phyloP scores from a whole-genome alignment of 2,113 vertebrate genomes.

The Lathamus discolor region DNA sequence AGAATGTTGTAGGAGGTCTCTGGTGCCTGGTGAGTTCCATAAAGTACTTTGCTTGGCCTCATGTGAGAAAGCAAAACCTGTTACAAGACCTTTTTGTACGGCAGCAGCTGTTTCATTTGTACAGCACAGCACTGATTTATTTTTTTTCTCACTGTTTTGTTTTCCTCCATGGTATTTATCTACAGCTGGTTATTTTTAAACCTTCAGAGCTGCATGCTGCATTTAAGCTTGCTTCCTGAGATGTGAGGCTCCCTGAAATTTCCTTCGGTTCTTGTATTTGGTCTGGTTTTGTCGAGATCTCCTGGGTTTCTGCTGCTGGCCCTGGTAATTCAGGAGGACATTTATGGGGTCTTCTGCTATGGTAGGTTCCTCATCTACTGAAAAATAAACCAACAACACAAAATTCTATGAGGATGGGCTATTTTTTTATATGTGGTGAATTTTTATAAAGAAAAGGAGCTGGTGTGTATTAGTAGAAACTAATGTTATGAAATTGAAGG shows the following conservation, averaged over 20 bases:
- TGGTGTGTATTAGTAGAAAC: neutral
- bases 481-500: neutral
- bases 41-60: neutral
- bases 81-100: neutral
- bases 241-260: neutral
- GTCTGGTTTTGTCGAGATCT: neutral
- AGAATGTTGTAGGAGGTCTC: neutral
- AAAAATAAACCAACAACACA: constrained; percentile 2
- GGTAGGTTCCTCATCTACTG: constrained; percentile 77
- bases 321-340: neutral
- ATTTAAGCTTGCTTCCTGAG: neutral
- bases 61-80: neutral
- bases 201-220: neutral
- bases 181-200: neutral
- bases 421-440: neutral
- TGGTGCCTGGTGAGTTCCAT: neutral
- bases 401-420: neutral
- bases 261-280: neutral
- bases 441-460: neutral
- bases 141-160: neutral
- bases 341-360: neutral
- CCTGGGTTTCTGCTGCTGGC: neutral
- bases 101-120: neutral
- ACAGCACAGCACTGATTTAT: neutral
- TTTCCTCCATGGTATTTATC: neutral